Evolutionary conservation across 2,888 invertebrate species (phyloP), one percentile per base, ranked within the genome.

Genomic region (Antheraea yamamai): DNA sequence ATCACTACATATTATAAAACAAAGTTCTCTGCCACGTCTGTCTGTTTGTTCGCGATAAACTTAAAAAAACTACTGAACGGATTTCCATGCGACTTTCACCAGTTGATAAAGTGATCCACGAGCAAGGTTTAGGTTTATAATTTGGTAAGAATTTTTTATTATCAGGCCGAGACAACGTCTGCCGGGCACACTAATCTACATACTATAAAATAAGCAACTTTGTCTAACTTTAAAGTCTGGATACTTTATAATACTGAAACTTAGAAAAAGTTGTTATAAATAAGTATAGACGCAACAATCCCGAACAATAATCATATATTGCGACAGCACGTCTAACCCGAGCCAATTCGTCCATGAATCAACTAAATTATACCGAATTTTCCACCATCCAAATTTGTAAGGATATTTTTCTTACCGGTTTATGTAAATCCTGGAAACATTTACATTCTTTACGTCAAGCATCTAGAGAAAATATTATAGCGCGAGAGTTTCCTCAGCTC

Each of bases 321-420:
- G 23, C 8, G 61, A 20, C 23, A 61, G 12, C n/a, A 23, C 23
- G 23, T 61, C 61, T 55, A 61, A 61, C 61, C 26, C 30, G 30
- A 66, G 30, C 64, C 64, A 66, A 16, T 30, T 66, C 26, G 26
- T 30, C 26, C 64, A 30, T 30, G 64, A 66, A 66, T 66, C 64
- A 66, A 66, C 64, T 66, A 66, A 66, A 66, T 66, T 66, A 66
- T 66, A 66, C 64, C 16, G 16, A 66, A 66, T 66, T 30, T 30
- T 30, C 64, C 26, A 26, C 64, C 26, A 66, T 66, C 16, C 64
- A 66, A 66, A 66, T 66, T 66, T 66, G 64, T 66, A 30, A 26
- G 64, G 64, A 26, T 30, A 66, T 66, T 66, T 66, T 66, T 66
- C 26, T 66, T 66, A 66, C 64, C 20, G 20, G 14, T 30, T 16